Evolutionary conservation across 2,113 vertebrate species (phyloP).

Genomic region (Erpornis zantholeuca): DNA sequence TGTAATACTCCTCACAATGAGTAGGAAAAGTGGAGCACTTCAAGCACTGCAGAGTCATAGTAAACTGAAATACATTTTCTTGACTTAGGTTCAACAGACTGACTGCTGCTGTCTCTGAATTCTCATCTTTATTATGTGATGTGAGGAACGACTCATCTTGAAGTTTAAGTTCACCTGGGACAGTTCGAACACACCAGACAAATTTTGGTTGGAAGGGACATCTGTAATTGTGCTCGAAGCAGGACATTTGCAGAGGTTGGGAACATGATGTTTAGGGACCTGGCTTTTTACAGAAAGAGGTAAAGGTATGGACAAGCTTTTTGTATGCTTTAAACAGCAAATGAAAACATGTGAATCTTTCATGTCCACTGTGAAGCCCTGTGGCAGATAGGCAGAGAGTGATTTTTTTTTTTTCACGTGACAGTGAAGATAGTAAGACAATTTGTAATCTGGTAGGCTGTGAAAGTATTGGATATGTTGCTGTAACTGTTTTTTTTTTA

Average conservation of each 20-base stretch:
- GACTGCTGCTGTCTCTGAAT: not conserved
- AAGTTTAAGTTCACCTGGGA: not conserved
- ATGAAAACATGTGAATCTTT: not conserved
- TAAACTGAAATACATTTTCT: not conserved
- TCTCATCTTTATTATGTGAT: not conserved
- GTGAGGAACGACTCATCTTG: not conserved
- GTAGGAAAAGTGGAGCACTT: not conserved
- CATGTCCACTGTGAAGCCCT: not conserved
- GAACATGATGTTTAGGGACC: not conserved
- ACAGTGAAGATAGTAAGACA: not conserved
- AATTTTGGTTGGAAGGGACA: not conserved
- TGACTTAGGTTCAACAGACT: not conserved
- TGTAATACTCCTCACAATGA: not conserved
- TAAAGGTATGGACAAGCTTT: not conserved
- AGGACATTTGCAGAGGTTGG: not conserved
- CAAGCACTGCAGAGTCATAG: fast-evolving
- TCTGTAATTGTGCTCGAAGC: not conserved
- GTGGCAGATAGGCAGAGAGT: not conserved
- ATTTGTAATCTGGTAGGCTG: not conserved
- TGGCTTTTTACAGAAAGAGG: not conserved
- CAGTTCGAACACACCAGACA: not conserved
- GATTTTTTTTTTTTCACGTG: too few relatives aligned
- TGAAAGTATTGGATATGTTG: not conserved
- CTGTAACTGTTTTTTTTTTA: not conserved
- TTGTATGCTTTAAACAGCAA: not conserved